Evolutionary conservation across 2,113 vertebrate genomes (phyloP), one percentile per base, ranked within the genome.

Genomic region (Rhagologus leucostigma): DNA sequence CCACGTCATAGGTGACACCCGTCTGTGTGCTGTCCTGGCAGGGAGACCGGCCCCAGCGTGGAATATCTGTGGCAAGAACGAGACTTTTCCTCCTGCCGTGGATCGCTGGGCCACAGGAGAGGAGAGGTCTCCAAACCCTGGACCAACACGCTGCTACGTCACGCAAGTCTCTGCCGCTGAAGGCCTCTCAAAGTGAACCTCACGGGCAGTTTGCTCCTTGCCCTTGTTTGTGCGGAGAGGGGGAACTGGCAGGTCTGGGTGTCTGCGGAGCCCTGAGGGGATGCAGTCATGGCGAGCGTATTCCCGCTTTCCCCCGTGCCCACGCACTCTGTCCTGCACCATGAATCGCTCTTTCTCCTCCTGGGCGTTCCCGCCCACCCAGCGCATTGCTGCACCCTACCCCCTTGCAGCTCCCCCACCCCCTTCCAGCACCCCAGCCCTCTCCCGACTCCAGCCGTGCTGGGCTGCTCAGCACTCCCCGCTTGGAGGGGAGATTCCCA

Each of bases 1-100:
- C n/a, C 1, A 0, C 32, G 9, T 5, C 17, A 0, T 0, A 41
- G n/a, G 44, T 64, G 88, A 16, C 65, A 87, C 26, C 44, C 16
- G 0, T 8, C 50, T 24, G 16, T 5, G 46, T 9, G 2, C 77
- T 70, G 23, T 67, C 35, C 81, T 42, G 9, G 22, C 33, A 49
- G 42, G 16, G 11, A 52, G 4, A 44, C 27, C 17, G 33, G 29
- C 20, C 75, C 44, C 8, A 10, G 67, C 9, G 23, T 4, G 20
- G 35, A 32, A 6, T 3, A 44, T 10, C 29, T 12, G 20, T 4
- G 20, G 4, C 33, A 71, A 52, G 62, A 70, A 42, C 16, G 35
- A 50, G 44, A 35, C 23, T 57, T 74, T 10, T 82, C 29, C 44
- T 78, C 39, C 35, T 85, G 50, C 73, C 29, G 1, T 2, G 11